These are phyloP conservation scores for Gouania willdenowi DNA, from an alignment of 2,797 vertebrate genomes.

Conservation along the genomic window DNA sequence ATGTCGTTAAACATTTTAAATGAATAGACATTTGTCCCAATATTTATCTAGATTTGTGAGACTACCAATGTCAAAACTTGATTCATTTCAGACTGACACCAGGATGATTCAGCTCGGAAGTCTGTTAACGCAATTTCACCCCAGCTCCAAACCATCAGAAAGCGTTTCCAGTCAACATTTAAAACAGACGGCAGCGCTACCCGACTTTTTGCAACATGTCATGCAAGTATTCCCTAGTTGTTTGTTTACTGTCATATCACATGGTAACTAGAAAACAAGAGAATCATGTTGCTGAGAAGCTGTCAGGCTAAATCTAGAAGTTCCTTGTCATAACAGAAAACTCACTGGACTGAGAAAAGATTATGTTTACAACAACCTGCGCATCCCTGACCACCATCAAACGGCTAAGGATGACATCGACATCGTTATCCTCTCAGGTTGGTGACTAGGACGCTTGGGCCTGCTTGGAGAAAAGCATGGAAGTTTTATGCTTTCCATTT, in stretches of 20 bases:
- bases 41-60: too few relatives aligned
- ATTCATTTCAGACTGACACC: too few relatives aligned
- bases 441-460: conserved; percentile 5
- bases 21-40: too few relatives aligned
- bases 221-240: conserved; percentile 31
- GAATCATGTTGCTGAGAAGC: background rate
- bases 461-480: background rate
- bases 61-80: too few relatives aligned
- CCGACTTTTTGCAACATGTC: conserved; percentile 54
- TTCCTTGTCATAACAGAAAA: conserved; percentile 39
- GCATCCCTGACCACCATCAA: conserved; percentile 63
- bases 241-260: too few relatives aligned
- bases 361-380: conserved; percentile 69
- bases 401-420: conserved; percentile 69
- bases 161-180: conserved; percentile 12
- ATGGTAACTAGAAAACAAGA: too few relatives aligned
- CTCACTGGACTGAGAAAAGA: conserved; percentile 66
- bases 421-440: conserved; percentile 73
- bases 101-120: background rate
- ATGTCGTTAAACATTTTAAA: too few relatives aligned
- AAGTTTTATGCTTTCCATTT: background rate
- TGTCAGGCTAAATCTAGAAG: background rate
- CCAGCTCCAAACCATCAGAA: conserved; percentile 38
- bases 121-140: conserved; percentile 60
- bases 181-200: conserved; percentile 25